Conservation (phyloP, 2,797 vertebrate genomes). For the Choloepus didactylus region DNA sequence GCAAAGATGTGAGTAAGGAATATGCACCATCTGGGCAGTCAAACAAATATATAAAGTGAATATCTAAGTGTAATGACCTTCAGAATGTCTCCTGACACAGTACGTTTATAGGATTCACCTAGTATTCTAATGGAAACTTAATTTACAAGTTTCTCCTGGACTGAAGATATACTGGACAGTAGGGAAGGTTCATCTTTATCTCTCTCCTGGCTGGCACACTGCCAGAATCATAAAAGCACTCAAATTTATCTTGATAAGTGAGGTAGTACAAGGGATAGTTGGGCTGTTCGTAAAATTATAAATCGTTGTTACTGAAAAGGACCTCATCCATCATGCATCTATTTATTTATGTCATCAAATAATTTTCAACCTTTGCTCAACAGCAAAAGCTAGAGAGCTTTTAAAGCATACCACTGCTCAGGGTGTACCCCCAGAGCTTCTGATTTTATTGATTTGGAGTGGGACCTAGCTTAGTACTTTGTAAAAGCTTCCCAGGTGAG, state of each 20-base stretch:
- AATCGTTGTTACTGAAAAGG: background rate
- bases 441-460: background rate
- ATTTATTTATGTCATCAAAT: slow-evolving; percentile 24
- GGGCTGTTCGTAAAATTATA: background rate
- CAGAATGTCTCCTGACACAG: background rate
- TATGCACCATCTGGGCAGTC: background rate
- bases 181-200: background rate
- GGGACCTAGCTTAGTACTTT: background rate
- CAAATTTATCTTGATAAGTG: background rate
- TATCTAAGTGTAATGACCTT: background rate
- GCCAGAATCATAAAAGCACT: background rate
- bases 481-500: slow-evolving; percentile 1
- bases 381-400: background rate
- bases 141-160: background rate
- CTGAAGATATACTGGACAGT: background rate
- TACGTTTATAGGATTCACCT: background rate
- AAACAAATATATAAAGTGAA: background rate
- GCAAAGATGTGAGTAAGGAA: background rate
- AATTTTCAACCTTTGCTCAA: background rate
- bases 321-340: background rate
- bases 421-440: background rate
- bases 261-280: background rate
- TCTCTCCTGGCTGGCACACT: background rate
- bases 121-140: background rate
- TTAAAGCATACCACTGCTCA: background rate